Base-by-base conservation (phyloP, 1,140 invertebrate species). In the Sinella curviseta region DNA sequence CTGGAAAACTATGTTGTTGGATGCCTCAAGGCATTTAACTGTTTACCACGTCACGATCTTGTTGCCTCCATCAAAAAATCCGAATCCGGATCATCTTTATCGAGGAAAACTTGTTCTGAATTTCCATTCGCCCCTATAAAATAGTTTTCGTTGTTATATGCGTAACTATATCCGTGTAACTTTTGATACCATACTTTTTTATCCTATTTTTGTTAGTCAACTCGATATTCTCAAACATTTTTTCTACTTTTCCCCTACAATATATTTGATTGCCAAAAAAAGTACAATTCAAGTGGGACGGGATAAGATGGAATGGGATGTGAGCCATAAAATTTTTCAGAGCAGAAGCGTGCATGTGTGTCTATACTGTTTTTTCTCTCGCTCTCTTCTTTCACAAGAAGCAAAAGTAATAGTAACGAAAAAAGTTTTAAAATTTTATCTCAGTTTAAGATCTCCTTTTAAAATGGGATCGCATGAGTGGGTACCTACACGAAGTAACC, bases 281-380 rank as follows among this genome's bases (percentile, higher is more conserved):
- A 3, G 31, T 65, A 65, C 39, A 65, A 26, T 65, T 65, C 57
- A 65, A 65, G 16, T 65, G 65, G 24, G 31, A 16, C 31, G 65
- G 31, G 24, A 30, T 60, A 60, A 16, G 57, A 16, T 31, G 31
- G 65, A 33, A 31, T 70, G 30, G 26, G 65, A 70, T 70, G 65
- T 70, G 65, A 70, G 65, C 65, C 65, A 70, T 70, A 70, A 70
- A 70, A 70, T 70, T 70, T 8, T 48, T 33, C 65, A 70, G 31
- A 70, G 20, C n/a, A 48, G 39, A 20, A 48, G 39, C 39, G 39
- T 48, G 39, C 20, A 20, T 48, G 39, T 20, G 39, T 48, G 39
- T n/a, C n/a, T n/a, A n/a, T n/a, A n/a, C n/a, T n/a, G n/a, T n/a
- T n/a, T n/a, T n/a, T n/a, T n/a, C n/a, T n/a, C n/a, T n/a, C n/a